phyloP scores from a whole-genome alignment of 2,113 vertebrate species.

The Nicator chloris region DNA sequence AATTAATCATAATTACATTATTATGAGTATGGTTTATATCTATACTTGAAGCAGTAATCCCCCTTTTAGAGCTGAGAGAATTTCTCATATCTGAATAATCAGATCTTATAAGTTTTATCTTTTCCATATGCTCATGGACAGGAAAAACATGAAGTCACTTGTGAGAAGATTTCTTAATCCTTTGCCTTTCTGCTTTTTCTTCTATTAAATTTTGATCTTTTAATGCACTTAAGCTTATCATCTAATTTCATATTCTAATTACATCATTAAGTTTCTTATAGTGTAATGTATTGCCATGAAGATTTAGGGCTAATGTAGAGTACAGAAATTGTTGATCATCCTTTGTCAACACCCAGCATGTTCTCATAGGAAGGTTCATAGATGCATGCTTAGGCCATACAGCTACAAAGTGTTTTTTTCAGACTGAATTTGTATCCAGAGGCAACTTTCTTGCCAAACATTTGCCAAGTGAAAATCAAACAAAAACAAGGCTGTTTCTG shows the following conservation, averaged over 20 bases:
- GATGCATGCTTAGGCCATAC: background rate
- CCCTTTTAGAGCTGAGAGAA: background rate
- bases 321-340: background rate
- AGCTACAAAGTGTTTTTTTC: background rate
- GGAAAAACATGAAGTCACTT: background rate
- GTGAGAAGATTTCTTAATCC: background rate
- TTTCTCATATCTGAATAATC: background rate
- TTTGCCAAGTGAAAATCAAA: background rate
- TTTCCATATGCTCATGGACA: background rate
- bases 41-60: background rate
- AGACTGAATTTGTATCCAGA: background rate
- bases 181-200: background rate
- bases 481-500: background rate
- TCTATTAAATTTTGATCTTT: background rate
- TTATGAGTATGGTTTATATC: background rate
- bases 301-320: background rate
- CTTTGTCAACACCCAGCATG: background rate
- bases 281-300: background rate
- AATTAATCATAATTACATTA: background rate
- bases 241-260: constrained; percentile 6
- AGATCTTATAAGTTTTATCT: background rate
- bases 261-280: background rate
- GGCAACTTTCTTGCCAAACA: background rate
- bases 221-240: background rate
- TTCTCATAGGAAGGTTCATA: background rate